Conservation (phyloP, 2,797 vertebrate genomes). For the Hafferia zeledoni region DNA sequence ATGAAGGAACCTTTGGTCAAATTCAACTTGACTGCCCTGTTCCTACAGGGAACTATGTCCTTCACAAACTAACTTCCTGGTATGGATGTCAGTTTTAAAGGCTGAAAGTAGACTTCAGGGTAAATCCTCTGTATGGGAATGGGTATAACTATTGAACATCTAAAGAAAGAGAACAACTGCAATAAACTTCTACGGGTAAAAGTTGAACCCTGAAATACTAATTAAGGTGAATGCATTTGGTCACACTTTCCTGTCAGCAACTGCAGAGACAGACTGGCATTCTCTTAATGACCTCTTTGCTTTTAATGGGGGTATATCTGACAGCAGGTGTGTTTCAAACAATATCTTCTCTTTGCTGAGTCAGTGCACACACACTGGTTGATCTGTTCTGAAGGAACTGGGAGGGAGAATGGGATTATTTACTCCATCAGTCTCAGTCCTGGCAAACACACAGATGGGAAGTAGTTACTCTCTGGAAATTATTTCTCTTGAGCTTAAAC, state of each 20-base stretch:
- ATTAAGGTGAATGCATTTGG: neutral
- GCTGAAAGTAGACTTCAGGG: neutral
- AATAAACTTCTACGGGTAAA: neutral
- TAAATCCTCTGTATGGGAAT: neutral
- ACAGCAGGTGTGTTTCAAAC: neutral
- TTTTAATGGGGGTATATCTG: neutral
- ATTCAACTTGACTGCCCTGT: neutral
- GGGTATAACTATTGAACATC: neutral
- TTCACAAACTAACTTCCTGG: neutral
- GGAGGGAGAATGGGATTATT: neutral
- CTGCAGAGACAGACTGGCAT: neutral
- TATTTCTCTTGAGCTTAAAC: constrained; percentile 29
- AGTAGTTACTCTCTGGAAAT: constrained; percentile 22
- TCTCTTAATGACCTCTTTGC: neutral
- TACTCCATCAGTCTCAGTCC: neutral
- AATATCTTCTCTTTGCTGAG: neutral
- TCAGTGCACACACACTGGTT: neutral
- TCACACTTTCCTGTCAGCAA: neutral
- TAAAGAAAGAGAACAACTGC: neutral
- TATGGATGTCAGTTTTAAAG: neutral
- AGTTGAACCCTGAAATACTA: neutral
- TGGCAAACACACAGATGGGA: neutral
- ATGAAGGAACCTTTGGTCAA: neutral
- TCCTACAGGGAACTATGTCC: neutral
- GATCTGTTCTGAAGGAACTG: neutral